These are phyloP conservation scores for Fragariocoptes setiger DNA, from an alignment of 1,140 invertebrate species.

Conservation along the genomic window DNA sequence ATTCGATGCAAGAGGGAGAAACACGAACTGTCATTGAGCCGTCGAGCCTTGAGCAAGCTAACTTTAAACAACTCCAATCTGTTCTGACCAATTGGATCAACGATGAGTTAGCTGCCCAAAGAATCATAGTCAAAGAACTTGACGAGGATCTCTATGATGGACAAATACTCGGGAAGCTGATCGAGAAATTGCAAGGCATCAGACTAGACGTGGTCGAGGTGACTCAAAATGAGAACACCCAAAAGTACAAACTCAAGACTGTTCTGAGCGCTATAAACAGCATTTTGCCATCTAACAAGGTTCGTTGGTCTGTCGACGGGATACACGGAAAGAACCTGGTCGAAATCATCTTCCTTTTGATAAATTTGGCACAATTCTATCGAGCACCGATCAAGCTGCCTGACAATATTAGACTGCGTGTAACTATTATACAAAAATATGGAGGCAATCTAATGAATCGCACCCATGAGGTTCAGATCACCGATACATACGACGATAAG, in stretches of 20 bases:
- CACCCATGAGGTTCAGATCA: not conserved
- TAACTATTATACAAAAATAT: conserved; percentile 39
- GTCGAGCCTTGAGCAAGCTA: conserved; percentile 46
- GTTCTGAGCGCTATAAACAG: conserved; percentile 32
- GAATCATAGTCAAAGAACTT: conserved; percentile 86
- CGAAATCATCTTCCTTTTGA: conserved; percentile 67
- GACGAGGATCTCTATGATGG: conserved; percentile 95
- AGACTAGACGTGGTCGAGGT: conserved; percentile 90
- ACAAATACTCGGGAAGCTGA: conserved; percentile 75
- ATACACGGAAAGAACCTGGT: conserved; percentile 85
- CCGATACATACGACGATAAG: too few species aligned
- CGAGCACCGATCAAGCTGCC: conserved; percentile 67
- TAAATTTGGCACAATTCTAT: conserved; percentile 66
- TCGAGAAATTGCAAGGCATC: conserved; percentile 56
- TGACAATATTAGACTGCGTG: conserved; percentile 63
- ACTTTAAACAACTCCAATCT: conserved; percentile 47
- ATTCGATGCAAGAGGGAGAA: conserved; percentile 21
- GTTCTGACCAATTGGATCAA: conserved; percentile 90
- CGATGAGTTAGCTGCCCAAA: conserved; percentile 66
- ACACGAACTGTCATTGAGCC: conserved; percentile 79
- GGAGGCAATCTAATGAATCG: not conserved
- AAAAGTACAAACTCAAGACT: conserved; percentile 64
- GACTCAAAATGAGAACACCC: conserved; percentile 85
- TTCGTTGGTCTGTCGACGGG: conserved; percentile 15
- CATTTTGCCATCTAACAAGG: not conserved